Evolutionary conservation across 2,113 vertebrate species (phyloP), one percentile per base, ranked within the genome.

Genomic region (Melanerpes formicivorus): DNA sequence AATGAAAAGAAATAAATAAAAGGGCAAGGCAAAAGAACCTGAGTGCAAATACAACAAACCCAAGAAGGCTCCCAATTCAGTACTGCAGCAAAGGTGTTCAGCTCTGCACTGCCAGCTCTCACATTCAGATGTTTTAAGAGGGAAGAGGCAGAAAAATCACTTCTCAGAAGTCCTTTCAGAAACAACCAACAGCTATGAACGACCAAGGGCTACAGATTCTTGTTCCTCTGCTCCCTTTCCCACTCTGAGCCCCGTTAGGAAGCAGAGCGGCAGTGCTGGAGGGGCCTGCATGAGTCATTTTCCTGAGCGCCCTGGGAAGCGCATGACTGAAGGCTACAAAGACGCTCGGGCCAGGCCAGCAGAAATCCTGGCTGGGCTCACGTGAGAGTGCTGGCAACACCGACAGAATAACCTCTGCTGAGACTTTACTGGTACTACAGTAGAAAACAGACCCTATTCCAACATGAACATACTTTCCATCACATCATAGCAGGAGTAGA

Each of bases 311-410:
- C 93, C 92, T 12, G 83, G 19, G 62, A 80, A 94, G 93, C 93
- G 81, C 95, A 95, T 84, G 93, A 95, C 92, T 81, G 37, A 86
- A 93, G 80, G 40, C 92, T 32, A 90, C 90, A 80, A 69, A 63
- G 66, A 94, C 93, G 40, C 87, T 26, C 27, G 3, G 88, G 95
- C 82, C 88, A 64, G 74, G 55, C 77, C 80, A 73, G 83, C 94
- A 93, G 92, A 94, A 96, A 93, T 40, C 90, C 93, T 46, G 64
- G 93, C 95, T 46, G 3, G 11, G 3, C 74, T 92, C 93, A 78
- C 60, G 56, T 95, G 93, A 95, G 77, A 26, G 37, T 75, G 89
- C 92, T 94, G 95, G 80, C 88, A 90, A 73, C 60, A 50, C 29
- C 2, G 77, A 77, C 81, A 44, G 64, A 90, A 91, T 48, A 88